Percentiles rank a stretch among this genome's conserved stretches.
Evolutionary conservation across 2,797 vertebrate genomes (phyloP).

Genomic region (Sebastiscus albofasciatus): DNA sequence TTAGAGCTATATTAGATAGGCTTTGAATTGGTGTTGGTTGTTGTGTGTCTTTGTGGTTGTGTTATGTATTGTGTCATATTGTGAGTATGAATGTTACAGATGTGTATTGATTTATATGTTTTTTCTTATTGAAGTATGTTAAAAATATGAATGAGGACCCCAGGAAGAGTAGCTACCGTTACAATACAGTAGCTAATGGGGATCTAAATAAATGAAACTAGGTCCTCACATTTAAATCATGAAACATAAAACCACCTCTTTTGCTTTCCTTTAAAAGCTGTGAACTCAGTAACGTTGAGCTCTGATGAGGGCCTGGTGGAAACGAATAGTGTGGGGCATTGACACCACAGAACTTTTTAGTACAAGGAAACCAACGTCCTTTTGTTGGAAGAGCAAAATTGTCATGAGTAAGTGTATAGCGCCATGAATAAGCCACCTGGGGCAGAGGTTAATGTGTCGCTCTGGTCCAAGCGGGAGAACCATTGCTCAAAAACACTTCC

Average conservation of each 20-base stretch:
- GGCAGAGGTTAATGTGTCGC: conserved; percentile 41
- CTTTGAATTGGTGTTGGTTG: too few species aligned
- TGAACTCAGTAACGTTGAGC: not conserved
- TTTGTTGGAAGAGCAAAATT: conserved; percentile 23
- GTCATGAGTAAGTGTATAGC: conserved; percentile 13
- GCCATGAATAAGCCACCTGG: conserved; percentile 8
- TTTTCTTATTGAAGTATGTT: too few species aligned
- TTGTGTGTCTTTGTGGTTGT: too few species aligned
- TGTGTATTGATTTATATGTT: too few species aligned
- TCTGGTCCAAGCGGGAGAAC: conserved; percentile 6
- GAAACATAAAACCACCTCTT: not conserved
- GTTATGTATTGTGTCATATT: too few species aligned
- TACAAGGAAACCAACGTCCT: conserved; percentile 11
- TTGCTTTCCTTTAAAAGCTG: not conserved
- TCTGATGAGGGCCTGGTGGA: not conserved
- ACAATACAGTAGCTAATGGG: too few species aligned
- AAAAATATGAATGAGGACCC: too few species aligned
- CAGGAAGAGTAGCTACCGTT: too few species aligned
- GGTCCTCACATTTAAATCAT: not conserved
- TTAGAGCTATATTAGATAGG: too few species aligned
- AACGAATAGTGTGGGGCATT: not conserved
- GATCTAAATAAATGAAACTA: too few species aligned
- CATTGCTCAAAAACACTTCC: conserved; percentile 25
- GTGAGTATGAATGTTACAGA: too few species aligned
- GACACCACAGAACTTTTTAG: conserved; percentile 1